phyloP scores from a whole-genome alignment of 2,888 invertebrate genomes.

The Nycteola revayana region DNA sequence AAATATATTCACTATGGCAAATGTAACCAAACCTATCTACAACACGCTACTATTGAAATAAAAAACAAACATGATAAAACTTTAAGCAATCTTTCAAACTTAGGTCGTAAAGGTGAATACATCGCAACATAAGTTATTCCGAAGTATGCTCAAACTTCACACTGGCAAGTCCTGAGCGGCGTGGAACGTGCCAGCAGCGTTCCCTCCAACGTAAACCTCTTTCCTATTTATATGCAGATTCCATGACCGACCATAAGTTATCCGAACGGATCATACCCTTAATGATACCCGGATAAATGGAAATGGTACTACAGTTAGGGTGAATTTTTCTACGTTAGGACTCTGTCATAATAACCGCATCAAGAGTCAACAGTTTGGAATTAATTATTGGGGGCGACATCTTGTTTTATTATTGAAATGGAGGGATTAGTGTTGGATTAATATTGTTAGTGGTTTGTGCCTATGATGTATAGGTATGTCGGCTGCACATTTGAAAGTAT shows the following conservation, averaged over 20 bases:
- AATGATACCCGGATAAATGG: conserved; percentile 72
- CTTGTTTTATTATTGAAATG: conserved; percentile 70
- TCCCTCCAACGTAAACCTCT: conserved; percentile 50
- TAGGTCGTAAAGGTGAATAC: conserved; percentile 12
- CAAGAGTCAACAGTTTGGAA: conserved; percentile 63
- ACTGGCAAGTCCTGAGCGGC: conserved; percentile 18
- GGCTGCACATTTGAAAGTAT: too few species aligned
- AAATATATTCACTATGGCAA: too few species aligned
- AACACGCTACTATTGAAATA: too few species aligned
- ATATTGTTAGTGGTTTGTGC: conserved; percentile 33
- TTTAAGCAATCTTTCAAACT: conserved; percentile 17
- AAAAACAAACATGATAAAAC: conserved; percentile 13
- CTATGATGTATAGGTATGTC: too few species aligned
- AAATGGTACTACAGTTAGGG: conserved; percentile 56
- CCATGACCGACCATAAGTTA: conserved; percentile 77
- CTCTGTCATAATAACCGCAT: conserved; percentile 49
- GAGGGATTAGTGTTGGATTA: conserved; percentile 56
- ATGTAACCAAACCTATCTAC: too few species aligned
- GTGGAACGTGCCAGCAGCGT: conserved; percentile 15
- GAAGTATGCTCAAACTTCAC: conserved; percentile 20
- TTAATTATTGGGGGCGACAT: conserved; percentile 72
- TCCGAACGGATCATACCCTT: conserved; percentile 75
- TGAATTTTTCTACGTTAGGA: conserved; percentile 44
- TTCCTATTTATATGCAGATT: conserved; percentile 81
- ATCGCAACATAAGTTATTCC: conserved; percentile 22